Evolutionary conservation across 2,888 invertebrate genomes (phyloP).

Genomic region (Pristionchus fissidentatus): DNA sequence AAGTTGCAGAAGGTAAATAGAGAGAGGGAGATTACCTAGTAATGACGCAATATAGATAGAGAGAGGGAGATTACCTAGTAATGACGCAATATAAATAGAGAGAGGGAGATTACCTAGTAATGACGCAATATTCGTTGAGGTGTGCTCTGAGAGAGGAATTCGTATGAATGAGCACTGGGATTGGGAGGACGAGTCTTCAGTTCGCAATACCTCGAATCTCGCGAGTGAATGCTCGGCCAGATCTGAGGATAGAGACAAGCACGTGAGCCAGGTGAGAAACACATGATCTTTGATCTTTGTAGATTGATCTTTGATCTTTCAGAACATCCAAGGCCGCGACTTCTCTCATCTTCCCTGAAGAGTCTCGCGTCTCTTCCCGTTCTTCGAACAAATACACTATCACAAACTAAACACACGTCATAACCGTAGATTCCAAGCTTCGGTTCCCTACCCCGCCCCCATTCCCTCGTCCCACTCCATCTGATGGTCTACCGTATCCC

Average conservation of each 20-base stretch:
- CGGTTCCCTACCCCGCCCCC: no score
- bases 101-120: no score
- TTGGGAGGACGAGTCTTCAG: constrained; percentile 60
- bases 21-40: no score
- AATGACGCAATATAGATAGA: no score
- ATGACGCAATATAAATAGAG: no score
- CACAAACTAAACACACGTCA: no score
- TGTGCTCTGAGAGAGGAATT: constrained; percentile 54
- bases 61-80: no score
- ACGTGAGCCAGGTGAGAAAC: constrained; percentile 17
- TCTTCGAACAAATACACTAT: no score
- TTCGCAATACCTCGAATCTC: neutral
- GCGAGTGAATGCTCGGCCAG: neutral
- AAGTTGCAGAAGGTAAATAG: constrained; percentile 56
- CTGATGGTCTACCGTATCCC: no score
- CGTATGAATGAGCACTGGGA: constrained; percentile 60
- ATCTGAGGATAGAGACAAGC: constrained; percentile 24
- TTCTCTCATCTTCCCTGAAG: neutral
- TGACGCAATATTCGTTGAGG: constrained; percentile 34
- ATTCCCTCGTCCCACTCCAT: no score
- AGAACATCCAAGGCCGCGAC: constrained; percentile 26
- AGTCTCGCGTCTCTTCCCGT: no score
- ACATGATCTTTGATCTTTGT: constrained; percentile 22
- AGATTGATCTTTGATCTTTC: neutral
- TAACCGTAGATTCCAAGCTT: no score